These are phyloP conservation scores for Lepus timidus DNA, from an alignment of 2,113 vertebrate genomes.

Conservation along the genomic window DNA sequence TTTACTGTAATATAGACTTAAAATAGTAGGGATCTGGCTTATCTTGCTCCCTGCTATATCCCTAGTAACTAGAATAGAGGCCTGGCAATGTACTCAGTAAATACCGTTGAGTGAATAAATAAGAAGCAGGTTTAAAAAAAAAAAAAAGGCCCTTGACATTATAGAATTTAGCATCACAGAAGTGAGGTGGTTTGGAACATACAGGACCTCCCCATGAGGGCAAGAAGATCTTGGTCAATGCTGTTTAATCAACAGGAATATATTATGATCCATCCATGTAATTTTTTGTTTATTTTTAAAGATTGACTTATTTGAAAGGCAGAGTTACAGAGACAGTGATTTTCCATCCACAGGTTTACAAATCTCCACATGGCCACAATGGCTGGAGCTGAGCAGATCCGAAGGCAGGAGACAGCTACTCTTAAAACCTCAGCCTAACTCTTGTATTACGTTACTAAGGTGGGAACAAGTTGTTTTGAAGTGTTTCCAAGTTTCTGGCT, in stretches of 20 bases:
- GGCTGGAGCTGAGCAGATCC: too few relatives aligned
- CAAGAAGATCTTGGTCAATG: background rate
- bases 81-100: background rate
- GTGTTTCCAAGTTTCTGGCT: background rate
- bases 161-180: background rate
- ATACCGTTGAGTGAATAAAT: background rate
- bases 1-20: background rate
- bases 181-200: background rate
- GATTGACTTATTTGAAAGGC: too few relatives aligned
- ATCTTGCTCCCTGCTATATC: background rate
- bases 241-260: background rate
- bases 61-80: background rate
- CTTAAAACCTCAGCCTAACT: background rate
- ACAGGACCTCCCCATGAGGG: background rate
- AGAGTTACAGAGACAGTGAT: too few relatives aligned
- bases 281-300: background rate
- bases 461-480: slow-evolving; percentile 7
- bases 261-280: background rate
- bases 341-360: too few relatives aligned
- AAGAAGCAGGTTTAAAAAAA: background rate
- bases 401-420: background rate
- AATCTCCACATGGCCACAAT: too few relatives aligned
- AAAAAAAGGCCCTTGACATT: background rate
- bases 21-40: background rate
- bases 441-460: background rate